Percentiles rank a stretch among this genome's conserved stretches.
phyloP scores from a whole-genome alignment of 2,888 invertebrate genomes.

The Leptinotarsa tumamoca region DNA sequence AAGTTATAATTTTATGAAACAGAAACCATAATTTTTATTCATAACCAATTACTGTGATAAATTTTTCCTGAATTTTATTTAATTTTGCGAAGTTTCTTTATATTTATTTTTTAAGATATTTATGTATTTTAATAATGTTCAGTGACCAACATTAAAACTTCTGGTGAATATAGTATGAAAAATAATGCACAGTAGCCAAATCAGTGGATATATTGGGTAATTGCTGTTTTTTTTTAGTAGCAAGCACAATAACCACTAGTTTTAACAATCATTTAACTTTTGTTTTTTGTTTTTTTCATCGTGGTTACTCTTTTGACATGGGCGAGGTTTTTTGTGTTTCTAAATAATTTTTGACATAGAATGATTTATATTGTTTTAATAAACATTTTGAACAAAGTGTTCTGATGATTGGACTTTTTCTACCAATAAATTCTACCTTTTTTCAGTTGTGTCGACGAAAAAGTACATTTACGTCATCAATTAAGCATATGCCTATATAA shows the following conservation, averaged over 20 bases:
- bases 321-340: constrained; percentile 6
- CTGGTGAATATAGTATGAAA: too few relatives aligned
- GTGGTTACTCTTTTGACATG: constrained; percentile 1
- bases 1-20: neutral
- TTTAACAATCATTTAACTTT: neutral
- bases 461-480: neutral
- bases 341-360: constrained; percentile 4
- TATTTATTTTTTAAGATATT: neutral
- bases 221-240: too few relatives aligned
- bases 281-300: neutral
- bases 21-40: neutral
- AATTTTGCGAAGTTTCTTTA: neutral
- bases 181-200: too few relatives aligned
- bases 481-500: too few relatives aligned
- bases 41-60: neutral
- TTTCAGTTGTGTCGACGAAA: neutral
- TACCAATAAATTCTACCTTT: too few relatives aligned
- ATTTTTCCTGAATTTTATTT: neutral
- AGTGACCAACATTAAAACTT: too few relatives aligned
- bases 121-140: too few relatives aligned
- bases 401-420: neutral
- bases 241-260: too few relatives aligned
- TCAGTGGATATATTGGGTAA: too few relatives aligned
- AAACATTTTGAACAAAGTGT: constrained; percentile 19
- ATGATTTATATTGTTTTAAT: constrained; percentile 34